Percentiles rank a stretch among this genome's conserved stretches.
These are phyloP conservation scores for Drosophila ercepeae DNA, from an alignment of 1,140 invertebrate species.

Conservation along the genomic window DNA sequence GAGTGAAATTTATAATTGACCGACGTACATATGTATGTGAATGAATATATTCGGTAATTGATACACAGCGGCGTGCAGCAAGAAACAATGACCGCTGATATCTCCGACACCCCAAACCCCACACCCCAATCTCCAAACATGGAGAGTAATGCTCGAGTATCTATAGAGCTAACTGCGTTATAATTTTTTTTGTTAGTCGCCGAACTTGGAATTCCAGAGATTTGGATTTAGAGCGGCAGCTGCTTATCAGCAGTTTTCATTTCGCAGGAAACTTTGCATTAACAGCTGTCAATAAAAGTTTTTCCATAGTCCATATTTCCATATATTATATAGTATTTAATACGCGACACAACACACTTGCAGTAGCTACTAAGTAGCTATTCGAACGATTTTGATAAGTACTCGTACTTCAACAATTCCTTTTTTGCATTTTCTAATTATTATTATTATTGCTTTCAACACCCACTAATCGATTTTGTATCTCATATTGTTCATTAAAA, in stretches of 20 bases:
- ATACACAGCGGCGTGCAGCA: slow-evolving; percentile 9
- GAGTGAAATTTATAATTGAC: slow-evolving; percentile 38
- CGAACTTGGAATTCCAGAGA: slow-evolving; percentile 5
- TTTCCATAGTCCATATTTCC: not conserved
- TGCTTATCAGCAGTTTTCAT: slow-evolving; percentile 48
- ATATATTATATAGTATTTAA: not conserved
- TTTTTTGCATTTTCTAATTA: slow-evolving; percentile 3
- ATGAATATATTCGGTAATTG: slow-evolving; percentile 19
- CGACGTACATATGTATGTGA: not conserved
- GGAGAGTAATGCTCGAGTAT: not conserved
- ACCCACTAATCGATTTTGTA: slow-evolving; percentile 18
- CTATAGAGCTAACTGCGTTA: slow-evolving; percentile 22
- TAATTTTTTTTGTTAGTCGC: slow-evolving; percentile 8
- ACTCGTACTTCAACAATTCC: slow-evolving; percentile 8
- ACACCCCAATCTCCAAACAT: not conserved
- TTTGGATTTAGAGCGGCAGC: slow-evolving; percentile 9
- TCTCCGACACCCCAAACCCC: not conserved
- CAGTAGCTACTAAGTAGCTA: too few species aligned
- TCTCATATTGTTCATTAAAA: slow-evolving; percentile 43
- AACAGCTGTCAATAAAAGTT: slow-evolving; percentile 2
- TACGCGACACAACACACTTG: too few species aligned
- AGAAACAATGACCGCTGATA: slow-evolving; percentile 37
- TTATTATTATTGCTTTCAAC: slow-evolving; percentile 11
- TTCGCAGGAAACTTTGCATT: not conserved
- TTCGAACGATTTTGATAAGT: not conserved